These are phyloP conservation scores for Branchinecta lindahli DNA, from an alignment of 1,140 invertebrate genomes.

Conservation along the genomic window DNA sequence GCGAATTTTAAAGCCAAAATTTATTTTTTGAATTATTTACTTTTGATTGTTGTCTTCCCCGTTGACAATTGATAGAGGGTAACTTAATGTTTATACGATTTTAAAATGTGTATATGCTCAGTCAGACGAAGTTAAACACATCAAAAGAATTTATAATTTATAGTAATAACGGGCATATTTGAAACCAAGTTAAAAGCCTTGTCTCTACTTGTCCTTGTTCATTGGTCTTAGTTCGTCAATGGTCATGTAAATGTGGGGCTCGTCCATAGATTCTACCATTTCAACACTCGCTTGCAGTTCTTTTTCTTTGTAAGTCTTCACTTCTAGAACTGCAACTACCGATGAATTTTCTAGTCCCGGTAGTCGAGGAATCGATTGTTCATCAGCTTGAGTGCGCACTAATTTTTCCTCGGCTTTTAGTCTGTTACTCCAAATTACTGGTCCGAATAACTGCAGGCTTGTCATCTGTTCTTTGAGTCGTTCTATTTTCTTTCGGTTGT, in stretches of 20 bases:
- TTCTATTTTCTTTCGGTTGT: not conserved
- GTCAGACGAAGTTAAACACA: too few relatives aligned
- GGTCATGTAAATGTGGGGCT: not conserved
- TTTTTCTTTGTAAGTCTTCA: constrained; percentile 57
- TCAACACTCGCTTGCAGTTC: constrained; percentile 68
- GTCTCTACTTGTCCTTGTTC: too few relatives aligned
- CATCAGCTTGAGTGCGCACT: not conserved
- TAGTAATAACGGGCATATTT: too few relatives aligned
- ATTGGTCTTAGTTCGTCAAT: too few relatives aligned
- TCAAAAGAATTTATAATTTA: too few relatives aligned
- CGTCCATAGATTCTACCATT: constrained; percentile 48
- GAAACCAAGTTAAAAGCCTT: too few relatives aligned
- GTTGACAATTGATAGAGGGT: too few relatives aligned
- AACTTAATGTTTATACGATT: too few relatives aligned
- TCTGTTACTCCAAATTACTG: not conserved
- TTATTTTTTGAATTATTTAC: too few relatives aligned
- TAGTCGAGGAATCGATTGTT: not conserved
- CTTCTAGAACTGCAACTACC: not conserved
- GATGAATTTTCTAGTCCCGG: not conserved
- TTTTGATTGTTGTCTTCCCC: too few relatives aligned
- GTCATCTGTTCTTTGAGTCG: not conserved
- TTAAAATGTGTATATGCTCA: too few relatives aligned
- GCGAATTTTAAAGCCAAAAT: too few relatives aligned
- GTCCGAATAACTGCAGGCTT: not conserved
- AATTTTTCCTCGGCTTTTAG: not conserved